These are phyloP conservation scores for Drosophila kambysellisi DNA, from an alignment of 2,888 invertebrate species.

Conservation along the genomic window DNA sequence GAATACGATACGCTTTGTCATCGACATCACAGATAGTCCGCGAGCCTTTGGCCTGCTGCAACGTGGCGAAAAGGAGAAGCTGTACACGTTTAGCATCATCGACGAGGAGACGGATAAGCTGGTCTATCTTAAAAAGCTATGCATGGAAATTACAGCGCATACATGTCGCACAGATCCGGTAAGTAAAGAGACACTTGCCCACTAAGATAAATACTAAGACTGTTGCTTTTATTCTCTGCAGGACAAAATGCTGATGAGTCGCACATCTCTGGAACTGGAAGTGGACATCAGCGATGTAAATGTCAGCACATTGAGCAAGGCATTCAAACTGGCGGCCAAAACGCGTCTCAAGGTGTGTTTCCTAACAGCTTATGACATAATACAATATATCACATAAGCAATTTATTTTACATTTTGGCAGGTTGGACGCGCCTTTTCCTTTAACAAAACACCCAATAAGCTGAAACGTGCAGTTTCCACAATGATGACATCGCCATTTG, in stretches of 20 bases:
- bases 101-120: constrained; percentile 94
- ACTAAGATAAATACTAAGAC: not conserved
- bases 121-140: constrained; percentile 92
- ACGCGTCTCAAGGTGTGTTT: constrained; percentile 90
- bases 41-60: constrained; percentile 96
- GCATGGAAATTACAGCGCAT: constrained; percentile 96
- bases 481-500: constrained; percentile 96
- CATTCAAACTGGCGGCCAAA: constrained; percentile 94
- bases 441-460: constrained; percentile 97
- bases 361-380: not conserved
- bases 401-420: constrained; percentile 64
- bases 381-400: constrained; percentile 11
- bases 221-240: constrained; percentile 41
- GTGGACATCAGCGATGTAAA: constrained; percentile 95
- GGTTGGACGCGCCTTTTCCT: constrained; percentile 97
- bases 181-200: constrained; percentile 82
- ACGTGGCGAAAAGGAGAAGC: constrained; percentile 94
- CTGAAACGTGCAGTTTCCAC: constrained; percentile 97
- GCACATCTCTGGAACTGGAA: constrained; percentile 89
- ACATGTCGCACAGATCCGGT: constrained; percentile 97
- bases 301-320: constrained; percentile 95
- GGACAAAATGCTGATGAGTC: constrained; percentile 83
- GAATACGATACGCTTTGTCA: constrained; percentile 94
- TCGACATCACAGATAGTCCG: constrained; percentile 95
- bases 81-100: constrained; percentile 94